Base-by-base conservation (phyloP, 2,797 vertebrate genomes). In the Muraenolepis orangiensis region DNA sequence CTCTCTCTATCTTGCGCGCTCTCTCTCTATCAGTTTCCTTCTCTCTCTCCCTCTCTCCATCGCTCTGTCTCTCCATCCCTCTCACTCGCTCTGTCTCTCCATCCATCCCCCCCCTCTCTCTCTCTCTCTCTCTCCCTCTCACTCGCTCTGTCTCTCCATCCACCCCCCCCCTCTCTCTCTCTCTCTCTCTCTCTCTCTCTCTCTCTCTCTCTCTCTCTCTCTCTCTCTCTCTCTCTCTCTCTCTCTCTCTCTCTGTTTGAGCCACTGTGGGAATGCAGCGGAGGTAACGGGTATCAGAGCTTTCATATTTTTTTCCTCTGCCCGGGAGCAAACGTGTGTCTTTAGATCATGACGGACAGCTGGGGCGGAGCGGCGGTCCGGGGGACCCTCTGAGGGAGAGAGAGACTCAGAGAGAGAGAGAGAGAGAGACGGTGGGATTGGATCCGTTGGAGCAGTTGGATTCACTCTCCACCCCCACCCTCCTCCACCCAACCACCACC, bases 181-280 rank as follows among this genome's bases (percentile, higher is more conserved):
- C 81, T 85, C 85, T 72, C 77, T 57, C 75, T 76, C 85, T 81
- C 88, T 64, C 70, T 66, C 87, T 85, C 75, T 86, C 88, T 87
- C 87, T 75, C 80, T 76, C 72, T 78, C 77, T 80, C 78, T 80
- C 84, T 84, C 82, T 72, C 66, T 85, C 46, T 85, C 86, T 84
- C 76, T 72, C 75, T 26, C 34, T 71, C 34, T 71, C 28, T 34
- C 51, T 32, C 30, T 72, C 74, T 66, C 69, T 29, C 34, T 76
- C 82, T 85, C 85, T 72, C 78, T 32, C 76, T 76, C 85, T 80
- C 88, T 69, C 73, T 72, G 87, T 85, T 77, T 86, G 87, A 87
- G 88, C 87, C 89, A 91, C 88, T 91, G 91, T 90, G 91, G 89
- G 90, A 93, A 93, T 93, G 91, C 90, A 91, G 89, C 74, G 85